These are phyloP conservation scores for Onychostoma macrolepis DNA, from an alignment of 2,113 vertebrate species.

Conservation along the genomic window DNA sequence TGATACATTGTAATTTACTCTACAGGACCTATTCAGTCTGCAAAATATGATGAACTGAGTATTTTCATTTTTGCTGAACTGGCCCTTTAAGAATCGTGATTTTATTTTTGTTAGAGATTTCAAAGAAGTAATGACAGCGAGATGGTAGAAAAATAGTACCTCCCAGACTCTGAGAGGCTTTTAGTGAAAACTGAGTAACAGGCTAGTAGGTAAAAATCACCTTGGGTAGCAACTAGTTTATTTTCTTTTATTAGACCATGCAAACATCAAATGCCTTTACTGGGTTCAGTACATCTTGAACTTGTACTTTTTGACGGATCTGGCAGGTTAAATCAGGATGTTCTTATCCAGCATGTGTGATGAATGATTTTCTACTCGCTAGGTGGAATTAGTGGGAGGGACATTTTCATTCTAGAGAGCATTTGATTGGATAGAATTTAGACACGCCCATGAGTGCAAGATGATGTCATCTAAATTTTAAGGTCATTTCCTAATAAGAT, in stretches of 20 bases:
- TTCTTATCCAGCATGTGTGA: background rate
- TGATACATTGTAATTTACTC: background rate
- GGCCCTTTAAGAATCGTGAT: background rate
- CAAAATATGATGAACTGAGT: background rate
- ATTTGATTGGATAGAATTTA: background rate
- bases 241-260: background rate
- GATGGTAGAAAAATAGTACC: background rate
- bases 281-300: background rate
- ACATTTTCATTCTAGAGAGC: background rate
- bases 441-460: background rate
- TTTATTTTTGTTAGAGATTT: constrained; percentile 30
- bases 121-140: constrained; percentile 39
- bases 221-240: background rate
- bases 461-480: background rate
- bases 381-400: background rate
- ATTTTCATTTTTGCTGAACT: background rate
- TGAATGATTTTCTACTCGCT: background rate
- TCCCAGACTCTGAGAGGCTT: background rate
- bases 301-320: background rate
- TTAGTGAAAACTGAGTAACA: background rate
- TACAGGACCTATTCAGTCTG: background rate
- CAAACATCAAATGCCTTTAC: background rate
- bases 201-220: background rate
- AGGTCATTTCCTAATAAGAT: background rate
- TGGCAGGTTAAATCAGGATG: background rate